Conservation (phyloP, 2,888 invertebrate genomes). For the Lepeophtheirus nordmannii region DNA sequence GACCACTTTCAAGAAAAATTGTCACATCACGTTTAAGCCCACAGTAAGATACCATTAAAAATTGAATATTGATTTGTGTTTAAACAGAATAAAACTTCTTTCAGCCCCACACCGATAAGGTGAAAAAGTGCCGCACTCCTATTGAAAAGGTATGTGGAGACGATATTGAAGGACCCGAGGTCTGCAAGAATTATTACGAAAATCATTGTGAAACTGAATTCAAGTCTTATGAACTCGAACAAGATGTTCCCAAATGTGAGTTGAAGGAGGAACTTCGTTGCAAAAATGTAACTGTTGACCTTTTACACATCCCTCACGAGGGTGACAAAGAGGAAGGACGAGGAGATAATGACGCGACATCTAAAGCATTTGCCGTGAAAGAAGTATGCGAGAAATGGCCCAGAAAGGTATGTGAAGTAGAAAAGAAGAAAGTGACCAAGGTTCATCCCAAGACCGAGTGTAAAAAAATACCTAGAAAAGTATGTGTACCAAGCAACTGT, state of each 20-base stretch:
- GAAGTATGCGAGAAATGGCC: not conserved
- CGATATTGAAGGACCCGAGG: not conserved
- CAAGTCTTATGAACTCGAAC: constrained; percentile 5
- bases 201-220: not conserved
- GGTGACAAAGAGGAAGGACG: not conserved
- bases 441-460: not conserved
- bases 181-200: not conserved
- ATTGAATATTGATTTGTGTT: too few relatives aligned
- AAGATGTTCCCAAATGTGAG: not conserved
- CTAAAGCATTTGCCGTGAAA: not conserved
- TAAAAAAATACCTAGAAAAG: not conserved
- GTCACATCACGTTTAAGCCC: too few relatives aligned
- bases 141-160: not conserved
- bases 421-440: not conserved
- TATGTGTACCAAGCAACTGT: not conserved
- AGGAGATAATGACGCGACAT: too few relatives aligned
- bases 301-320: not conserved
- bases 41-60: too few relatives aligned
- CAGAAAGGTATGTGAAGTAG: not conserved
- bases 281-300: not conserved
- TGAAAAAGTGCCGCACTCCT: not conserved
- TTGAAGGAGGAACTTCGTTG: not conserved
- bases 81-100: not conserved
- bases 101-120: not conserved
- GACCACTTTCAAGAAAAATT: too few relatives aligned